Conservation (phyloP, 2,113 vertebrate species). For the Brachirus orientalis region DNA sequence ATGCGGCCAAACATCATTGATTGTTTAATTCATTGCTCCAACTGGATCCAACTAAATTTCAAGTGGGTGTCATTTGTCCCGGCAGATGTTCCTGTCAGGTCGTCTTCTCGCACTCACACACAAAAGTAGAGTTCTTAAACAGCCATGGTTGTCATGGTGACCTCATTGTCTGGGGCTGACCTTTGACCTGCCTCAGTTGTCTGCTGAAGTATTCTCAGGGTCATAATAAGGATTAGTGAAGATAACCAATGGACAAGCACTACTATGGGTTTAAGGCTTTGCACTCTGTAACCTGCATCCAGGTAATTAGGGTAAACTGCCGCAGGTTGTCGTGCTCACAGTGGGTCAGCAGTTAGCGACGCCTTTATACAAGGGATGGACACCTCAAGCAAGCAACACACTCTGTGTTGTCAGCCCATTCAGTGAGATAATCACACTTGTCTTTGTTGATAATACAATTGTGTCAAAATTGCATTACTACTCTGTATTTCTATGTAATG, state of each 20-base stretch:
- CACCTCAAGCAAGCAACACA: not conserved
- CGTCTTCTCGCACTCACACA: constrained; percentile 32
- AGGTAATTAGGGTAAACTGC: constrained; percentile 67
- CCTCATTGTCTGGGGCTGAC: constrained; percentile 64
- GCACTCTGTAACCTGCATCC: constrained; percentile 66
- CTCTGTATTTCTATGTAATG: too few relatives aligned
- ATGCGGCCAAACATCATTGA: not conserved
- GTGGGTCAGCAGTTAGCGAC: constrained; percentile 30
- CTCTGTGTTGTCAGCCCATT: not conserved
- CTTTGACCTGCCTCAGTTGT: constrained; percentile 67
- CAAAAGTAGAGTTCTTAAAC: constrained; percentile 44
- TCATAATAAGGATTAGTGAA: constrained; percentile 70
- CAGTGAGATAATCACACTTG: not conserved
- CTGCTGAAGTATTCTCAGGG: constrained; percentile 63
- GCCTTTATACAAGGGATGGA: not conserved
- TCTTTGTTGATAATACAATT: too few relatives aligned
- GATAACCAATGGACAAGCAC: constrained; percentile 59
- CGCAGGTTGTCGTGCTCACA: constrained; percentile 23
- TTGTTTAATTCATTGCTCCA: constrained; percentile 16
- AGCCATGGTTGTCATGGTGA: constrained; percentile 57
- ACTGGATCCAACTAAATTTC: constrained; percentile 35
- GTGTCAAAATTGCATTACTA: not conserved
- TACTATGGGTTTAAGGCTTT: constrained; percentile 53
- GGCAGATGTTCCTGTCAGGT: constrained; percentile 47
- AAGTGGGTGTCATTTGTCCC: constrained; percentile 58